These are phyloP conservation scores for Apodemus speciosus DNA, from an alignment of 2,113 vertebrate species.

Conservation along the genomic window DNA sequence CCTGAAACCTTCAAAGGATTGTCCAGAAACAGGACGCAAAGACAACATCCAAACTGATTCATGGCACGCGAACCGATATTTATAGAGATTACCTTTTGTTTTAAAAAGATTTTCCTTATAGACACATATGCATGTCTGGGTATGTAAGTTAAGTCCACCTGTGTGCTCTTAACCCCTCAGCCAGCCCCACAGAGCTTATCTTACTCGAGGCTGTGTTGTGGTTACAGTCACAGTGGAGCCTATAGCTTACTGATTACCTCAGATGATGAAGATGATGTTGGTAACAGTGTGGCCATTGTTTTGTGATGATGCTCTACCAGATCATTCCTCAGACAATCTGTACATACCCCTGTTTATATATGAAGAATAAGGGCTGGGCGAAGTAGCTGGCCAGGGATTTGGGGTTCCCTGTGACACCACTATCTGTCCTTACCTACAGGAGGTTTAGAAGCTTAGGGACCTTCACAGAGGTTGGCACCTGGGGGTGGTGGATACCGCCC, in stretches of 20 bases:
- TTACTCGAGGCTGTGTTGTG: not conserved
- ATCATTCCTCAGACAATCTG: not conserved
- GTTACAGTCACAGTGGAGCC: not conserved
- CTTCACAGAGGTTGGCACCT: not conserved
- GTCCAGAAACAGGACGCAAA: not conserved
- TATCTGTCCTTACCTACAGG: not conserved
- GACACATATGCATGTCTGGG: not conserved
- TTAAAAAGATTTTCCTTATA: not conserved
- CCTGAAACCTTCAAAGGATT: not conserved
- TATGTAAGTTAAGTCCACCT: not conserved
- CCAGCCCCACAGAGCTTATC: not conserved
- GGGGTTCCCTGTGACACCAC: not conserved
- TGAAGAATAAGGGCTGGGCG: not conserved
- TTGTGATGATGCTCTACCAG: not conserved
- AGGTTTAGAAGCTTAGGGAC: not conserved
- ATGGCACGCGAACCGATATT: not conserved
- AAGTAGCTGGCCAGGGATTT: not conserved
- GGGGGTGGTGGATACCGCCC: not conserved
- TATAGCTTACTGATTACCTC: not conserved
- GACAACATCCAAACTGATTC: not conserved
- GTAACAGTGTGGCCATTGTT: rapidly evolving
- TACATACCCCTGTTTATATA: not conserved
- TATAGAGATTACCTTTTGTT: not conserved
- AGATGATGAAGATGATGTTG: not conserved
- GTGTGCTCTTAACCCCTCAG: not conserved